Evolutionary conservation across 2,888 invertebrate species (phyloP).

Genomic region (Aleiodes alternator): DNA sequence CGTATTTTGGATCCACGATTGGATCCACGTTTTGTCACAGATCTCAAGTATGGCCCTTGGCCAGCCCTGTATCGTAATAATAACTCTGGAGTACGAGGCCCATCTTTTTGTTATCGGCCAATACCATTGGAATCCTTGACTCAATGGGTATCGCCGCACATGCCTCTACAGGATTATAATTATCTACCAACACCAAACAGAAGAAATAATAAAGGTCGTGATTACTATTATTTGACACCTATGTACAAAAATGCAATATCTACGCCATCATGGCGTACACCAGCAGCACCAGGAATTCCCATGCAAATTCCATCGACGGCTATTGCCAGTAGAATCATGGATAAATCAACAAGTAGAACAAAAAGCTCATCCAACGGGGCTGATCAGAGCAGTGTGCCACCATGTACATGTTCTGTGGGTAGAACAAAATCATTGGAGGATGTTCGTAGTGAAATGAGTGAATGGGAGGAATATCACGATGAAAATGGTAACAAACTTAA

Average conservation of each 20-base stretch:
- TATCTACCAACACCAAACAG: conserved; percentile 76
- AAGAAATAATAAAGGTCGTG: conserved; percentile 75
- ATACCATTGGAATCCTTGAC: conserved; percentile 76
- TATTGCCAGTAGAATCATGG: conserved; percentile 68
- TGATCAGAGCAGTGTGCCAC: conserved; percentile 66
- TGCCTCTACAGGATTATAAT: conserved; percentile 76
- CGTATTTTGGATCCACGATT: conserved; percentile 77
- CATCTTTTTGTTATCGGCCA: conserved; percentile 75
- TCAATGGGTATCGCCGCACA: conserved; percentile 77
- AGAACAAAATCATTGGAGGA: conserved; percentile 85
- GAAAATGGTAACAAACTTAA: conserved; percentile 81
- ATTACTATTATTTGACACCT: conserved; percentile 83
- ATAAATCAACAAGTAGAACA: conserved; percentile 63
- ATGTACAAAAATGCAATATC: conserved; percentile 83
- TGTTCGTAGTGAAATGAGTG: conserved; percentile 81
- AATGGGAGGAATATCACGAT: conserved; percentile 80
- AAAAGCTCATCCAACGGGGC: conserved; percentile 65
- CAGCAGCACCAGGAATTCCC: conserved; percentile 47
- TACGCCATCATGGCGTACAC: conserved; percentile 70
- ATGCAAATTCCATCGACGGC: conserved; percentile 60
- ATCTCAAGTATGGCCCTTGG: conserved; percentile 79
- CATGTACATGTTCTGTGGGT: conserved; percentile 79
- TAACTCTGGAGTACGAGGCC: conserved; percentile 66
- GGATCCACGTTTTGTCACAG: conserved; percentile 78
- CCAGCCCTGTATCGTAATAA: conserved; percentile 79